Evolutionary conservation across 37 sponge, comb jelly and placozoan genomes (phyloP).

Genomic region (Diacarnus erythraeanus): DNA sequence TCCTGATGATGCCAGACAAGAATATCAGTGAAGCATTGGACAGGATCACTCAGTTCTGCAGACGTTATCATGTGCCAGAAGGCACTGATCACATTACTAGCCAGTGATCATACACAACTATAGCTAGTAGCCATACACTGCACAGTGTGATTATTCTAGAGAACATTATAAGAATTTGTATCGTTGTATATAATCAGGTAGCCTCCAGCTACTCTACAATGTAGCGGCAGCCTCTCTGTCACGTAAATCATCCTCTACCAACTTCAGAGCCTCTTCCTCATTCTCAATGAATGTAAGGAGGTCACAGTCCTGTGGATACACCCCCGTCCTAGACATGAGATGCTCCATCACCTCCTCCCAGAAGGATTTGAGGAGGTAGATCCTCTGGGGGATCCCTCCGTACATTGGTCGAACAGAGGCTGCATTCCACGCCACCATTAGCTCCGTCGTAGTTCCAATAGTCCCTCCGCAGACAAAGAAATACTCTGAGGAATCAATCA

Average conservation of each 20-base stretch:
- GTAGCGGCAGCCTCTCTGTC: slow-evolving; percentile 11
- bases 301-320: slow-evolving; percentile 15
- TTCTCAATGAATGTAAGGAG: slow-evolving; percentile 38
- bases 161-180: too few relatives aligned
- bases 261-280: slow-evolving; percentile 25
- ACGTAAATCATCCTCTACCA: slow-evolving; percentile 34
- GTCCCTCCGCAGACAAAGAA: slow-evolving; percentile 60
- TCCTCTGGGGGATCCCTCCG: slow-evolving; percentile 28
- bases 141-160: too few relatives aligned
- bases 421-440: slow-evolving; percentile 53
- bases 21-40: slow-evolving; percentile 57
- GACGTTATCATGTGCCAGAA: slow-evolving; percentile 32
- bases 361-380: slow-evolving; percentile 42
- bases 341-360: slow-evolving; percentile 44
- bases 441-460: slow-evolving; percentile 74
- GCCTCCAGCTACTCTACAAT: too few relatives aligned
- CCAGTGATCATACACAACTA: too few relatives aligned
- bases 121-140: too few relatives aligned
- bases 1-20: slow-evolving; percentile 44
- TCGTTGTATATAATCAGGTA: too few relatives aligned
- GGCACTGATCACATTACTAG: too few relatives aligned
- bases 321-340: slow-evolving; percentile 7
- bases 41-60: slow-evolving; percentile 63
- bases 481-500: slow-evolving; percentile 44
- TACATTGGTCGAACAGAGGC: slow-evolving; percentile 15